Percentiles rank a stretch among this genome's conserved stretches.
Conservation (phyloP, 2,113 vertebrate species). For the Xiphias gladius region DNA sequence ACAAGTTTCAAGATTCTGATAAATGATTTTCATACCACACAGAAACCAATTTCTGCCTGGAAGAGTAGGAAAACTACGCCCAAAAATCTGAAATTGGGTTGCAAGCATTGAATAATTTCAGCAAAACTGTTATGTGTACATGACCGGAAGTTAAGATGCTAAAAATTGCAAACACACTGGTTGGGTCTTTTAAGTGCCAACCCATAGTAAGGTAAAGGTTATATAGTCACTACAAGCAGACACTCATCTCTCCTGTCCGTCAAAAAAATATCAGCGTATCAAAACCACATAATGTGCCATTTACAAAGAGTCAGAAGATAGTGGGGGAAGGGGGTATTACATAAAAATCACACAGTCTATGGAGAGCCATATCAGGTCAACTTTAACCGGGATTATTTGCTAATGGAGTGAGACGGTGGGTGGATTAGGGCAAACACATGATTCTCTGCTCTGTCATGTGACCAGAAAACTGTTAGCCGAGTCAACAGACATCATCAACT, state of each 20-base stretch:
- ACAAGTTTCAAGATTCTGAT: neutral
- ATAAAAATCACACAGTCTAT: slow-evolving; percentile 13
- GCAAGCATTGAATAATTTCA: neutral
- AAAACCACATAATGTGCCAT: slow-evolving; percentile 6
- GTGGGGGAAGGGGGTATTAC: slow-evolving; percentile 13
- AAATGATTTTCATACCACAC: neutral
- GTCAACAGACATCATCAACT: slow-evolving; percentile 19
- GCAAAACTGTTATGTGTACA: neutral
- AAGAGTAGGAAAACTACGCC: neutral
- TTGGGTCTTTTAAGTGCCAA: neutral
- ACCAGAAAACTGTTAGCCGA: slow-evolving; percentile 36
- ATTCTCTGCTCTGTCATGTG: slow-evolving; percentile 46
- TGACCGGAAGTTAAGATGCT: neutral
- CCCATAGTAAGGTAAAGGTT: neutral
- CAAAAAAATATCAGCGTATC: slow-evolving; percentile 7
- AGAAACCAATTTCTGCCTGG: neutral
- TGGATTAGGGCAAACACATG: slow-evolving; percentile 51
- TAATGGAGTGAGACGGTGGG: slow-evolving; percentile 43
- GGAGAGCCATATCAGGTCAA: slow-evolving; percentile 36
- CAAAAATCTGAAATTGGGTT: neutral
- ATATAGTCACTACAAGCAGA: neutral
- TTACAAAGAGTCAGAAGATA: slow-evolving; percentile 14
- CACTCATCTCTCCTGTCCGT: neutral
- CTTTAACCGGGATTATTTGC: slow-evolving; percentile 67
- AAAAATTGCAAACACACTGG: neutral